Percentiles rank a stretch among this genome's conserved stretches.
Conservation (phyloP, 2,797 vertebrate species). For the Okamejei kenojei region DNA sequence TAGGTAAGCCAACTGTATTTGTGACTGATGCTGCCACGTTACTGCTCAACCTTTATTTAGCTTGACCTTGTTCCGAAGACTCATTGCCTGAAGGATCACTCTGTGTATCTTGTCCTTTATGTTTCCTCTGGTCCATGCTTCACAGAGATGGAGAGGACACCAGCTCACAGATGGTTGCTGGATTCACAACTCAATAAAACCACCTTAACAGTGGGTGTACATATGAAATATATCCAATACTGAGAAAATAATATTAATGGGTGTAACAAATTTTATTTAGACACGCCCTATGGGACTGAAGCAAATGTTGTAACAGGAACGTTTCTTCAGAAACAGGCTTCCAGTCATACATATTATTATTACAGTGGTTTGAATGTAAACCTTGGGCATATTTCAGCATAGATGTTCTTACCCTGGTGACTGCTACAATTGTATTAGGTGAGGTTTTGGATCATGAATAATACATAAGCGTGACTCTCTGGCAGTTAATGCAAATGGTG, state of each 20-base stretch:
- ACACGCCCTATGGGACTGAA: slow-evolving; percentile 4
- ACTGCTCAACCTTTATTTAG: not conserved
- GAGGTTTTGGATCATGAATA: not conserved
- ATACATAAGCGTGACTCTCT: not conserved
- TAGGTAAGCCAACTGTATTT: not conserved
- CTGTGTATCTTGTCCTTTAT: not conserved
- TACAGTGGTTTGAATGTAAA: not conserved
- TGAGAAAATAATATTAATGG: slow-evolving; percentile 5
- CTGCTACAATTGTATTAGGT: not conserved
- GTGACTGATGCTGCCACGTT: not conserved
- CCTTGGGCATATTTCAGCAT: not conserved
- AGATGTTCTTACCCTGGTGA: not conserved
- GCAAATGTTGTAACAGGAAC: not conserved
- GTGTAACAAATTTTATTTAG: slow-evolving; percentile 26
- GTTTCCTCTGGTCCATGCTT: not conserved
- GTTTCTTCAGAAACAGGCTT: slow-evolving; percentile 6
- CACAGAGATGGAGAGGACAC: not conserved
- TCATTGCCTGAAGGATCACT: slow-evolving; percentile 15
- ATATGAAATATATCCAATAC: not conserved
- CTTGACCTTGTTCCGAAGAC: not conserved
- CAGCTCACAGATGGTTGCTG: slow-evolving; percentile 2
- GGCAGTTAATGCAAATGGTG: not conserved
- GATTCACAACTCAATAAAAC: not conserved
- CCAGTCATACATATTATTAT: not conserved
- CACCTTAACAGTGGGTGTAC: not conserved